Conservation (phyloP, 1,140 invertebrate species). For the Drosophila sulfurigaster region DNA sequence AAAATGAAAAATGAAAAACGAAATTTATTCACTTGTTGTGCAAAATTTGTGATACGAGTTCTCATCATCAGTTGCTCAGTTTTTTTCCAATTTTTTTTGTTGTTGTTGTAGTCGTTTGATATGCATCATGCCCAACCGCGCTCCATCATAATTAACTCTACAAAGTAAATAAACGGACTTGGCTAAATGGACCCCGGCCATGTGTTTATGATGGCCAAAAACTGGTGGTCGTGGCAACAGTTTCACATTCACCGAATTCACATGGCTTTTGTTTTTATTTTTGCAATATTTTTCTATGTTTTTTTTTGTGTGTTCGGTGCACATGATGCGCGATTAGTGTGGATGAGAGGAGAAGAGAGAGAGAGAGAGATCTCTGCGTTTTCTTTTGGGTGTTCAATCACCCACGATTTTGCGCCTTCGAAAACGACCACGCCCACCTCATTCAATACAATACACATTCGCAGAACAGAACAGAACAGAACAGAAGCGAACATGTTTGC, state of each 20-base stretch:
- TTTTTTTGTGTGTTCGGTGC: constrained; percentile 14
- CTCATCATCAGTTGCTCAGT: constrained; percentile 4
- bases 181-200: constrained; percentile 66
- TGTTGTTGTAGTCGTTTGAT: constrained; percentile 35
- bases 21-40: background rate
- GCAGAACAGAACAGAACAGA: background rate
- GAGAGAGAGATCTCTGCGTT: constrained; percentile 3
- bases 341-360: background rate
- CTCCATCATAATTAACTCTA: constrained; percentile 79
- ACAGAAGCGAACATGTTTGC: constrained; percentile 12
- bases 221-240: constrained; percentile 35
- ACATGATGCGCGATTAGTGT: constrained; percentile 12
- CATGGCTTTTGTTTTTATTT: constrained; percentile 43
- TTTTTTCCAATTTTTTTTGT: too few species aligned
- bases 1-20: too few species aligned
- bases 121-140: constrained; percentile 47
- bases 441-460: constrained; percentile 13
- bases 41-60: constrained; percentile 30
- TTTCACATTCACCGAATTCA: constrained; percentile 31
- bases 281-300: constrained; percentile 27
- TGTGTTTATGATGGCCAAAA: constrained; percentile 59
- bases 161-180: constrained; percentile 77
- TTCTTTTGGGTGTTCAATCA: constrained; percentile 47
- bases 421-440: constrained; percentile 26
- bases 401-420: constrained; percentile 28